Conservation (phyloP, 2,113 vertebrate species). For the Gnathonemus echidnorhynchus region DNA sequence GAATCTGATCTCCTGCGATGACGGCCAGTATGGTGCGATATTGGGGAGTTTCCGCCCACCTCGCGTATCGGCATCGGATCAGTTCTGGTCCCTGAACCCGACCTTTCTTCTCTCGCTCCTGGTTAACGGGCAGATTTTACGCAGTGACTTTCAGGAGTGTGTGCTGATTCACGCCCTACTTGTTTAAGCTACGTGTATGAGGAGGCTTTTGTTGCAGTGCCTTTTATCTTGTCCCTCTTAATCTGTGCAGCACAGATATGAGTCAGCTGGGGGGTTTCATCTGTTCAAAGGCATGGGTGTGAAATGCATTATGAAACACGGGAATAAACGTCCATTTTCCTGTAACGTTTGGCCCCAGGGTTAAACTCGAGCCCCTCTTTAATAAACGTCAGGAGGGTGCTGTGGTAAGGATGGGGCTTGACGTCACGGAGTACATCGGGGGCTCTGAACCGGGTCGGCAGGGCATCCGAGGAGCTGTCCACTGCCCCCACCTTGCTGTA, state of each 20-base stretch:
- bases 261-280: background rate
- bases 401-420: background rate
- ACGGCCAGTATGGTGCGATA: background rate
- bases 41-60: background rate
- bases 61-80: background rate
- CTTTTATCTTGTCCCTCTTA: background rate
- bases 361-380: background rate
- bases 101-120: background rate
- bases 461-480: background rate
- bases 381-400: background rate
- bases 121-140: background rate
- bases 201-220: background rate
- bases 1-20: background rate
- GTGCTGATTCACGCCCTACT: background rate
- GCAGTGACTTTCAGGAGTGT: background rate
- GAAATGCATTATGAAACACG: background rate
- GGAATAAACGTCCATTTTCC: background rate
- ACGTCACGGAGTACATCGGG: background rate
- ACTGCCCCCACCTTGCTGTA: background rate
- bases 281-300: background rate
- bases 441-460: background rate
- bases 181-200: background rate
- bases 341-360: background rate
- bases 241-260: background rate
- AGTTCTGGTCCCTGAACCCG: background rate